Percentiles rank a stretch among this genome's conserved stretches.
Evolutionary conservation across 2,113 vertebrate genomes (phyloP).

Genomic region (Callospermophilus lateralis): DNA sequence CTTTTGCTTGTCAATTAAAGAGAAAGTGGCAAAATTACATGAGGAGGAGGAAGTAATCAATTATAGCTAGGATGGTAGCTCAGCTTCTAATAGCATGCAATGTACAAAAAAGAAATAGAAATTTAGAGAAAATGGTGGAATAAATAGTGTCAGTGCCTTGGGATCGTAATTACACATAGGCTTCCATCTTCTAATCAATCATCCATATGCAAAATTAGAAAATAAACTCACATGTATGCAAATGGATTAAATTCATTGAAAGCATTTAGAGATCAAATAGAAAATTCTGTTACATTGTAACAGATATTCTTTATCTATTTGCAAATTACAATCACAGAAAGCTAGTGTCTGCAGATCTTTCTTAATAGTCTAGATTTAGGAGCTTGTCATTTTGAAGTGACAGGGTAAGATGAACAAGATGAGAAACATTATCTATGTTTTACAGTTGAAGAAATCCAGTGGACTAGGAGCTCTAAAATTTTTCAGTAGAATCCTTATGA

Average conservation of each 20-base stretch:
- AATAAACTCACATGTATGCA: background rate
- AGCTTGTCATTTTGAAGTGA: background rate
- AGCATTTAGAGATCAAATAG: background rate
- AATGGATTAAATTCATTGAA: background rate
- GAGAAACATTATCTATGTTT: background rate
- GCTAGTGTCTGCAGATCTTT: background rate
- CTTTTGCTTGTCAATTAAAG: background rate
- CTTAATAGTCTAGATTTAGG: background rate
- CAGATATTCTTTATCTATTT: background rate
- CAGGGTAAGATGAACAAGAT: background rate
- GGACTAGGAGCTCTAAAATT: background rate
- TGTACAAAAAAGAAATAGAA: background rate
- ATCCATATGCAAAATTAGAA: background rate
- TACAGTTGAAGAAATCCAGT: background rate
- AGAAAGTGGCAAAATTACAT: background rate
- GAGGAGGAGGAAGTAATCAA: background rate
- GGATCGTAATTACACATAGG: rapidly evolving
- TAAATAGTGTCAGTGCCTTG: background rate
- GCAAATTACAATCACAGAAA: background rate
- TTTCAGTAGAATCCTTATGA: background rate
- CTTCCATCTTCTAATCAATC: background rate
- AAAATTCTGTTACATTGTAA: background rate
- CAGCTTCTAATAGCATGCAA: background rate
- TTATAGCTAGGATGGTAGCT: background rate
- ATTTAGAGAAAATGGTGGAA: background rate